phyloP scores from a whole-genome alignment of 1,140 invertebrate species.

The Danaus plexippus region DNA sequence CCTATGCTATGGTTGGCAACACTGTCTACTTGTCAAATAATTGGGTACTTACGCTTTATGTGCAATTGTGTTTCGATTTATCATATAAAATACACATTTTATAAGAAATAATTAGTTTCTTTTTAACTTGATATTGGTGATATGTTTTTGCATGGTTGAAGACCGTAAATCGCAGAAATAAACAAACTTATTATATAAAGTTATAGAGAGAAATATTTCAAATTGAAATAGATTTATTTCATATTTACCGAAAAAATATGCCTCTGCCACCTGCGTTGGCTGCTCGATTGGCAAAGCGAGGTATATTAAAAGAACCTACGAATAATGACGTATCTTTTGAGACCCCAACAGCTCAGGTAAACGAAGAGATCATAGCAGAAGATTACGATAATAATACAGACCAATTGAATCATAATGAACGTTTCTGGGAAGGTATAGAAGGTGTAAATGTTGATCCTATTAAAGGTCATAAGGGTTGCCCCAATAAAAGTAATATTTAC shows the following conservation, averaged over 20 bases:
- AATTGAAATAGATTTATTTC: no score
- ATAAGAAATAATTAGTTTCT: no score
- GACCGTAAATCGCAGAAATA: no score
- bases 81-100: no score
- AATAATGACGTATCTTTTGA: constrained; percentile 42
- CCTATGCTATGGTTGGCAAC: no score
- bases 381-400: constrained; percentile 80
- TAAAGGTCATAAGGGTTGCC: constrained; percentile 85
- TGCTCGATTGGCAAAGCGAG: constrained; percentile 88
- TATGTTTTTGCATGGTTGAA: no score
- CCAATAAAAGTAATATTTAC: constrained; percentile 96
- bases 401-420: constrained; percentile 45
- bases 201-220: no score
- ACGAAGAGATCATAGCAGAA: constrained; percentile 91
- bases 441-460: constrained; percentile 74
- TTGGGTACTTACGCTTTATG: no score
- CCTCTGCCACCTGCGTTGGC: constrained; percentile 89
- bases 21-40: no score
- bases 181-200: no score
- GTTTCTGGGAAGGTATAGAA: constrained; percentile 69
- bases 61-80: no score
- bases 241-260: constrained; percentile 72
- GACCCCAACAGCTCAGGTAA: constrained; percentile 68
- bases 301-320: constrained; percentile 74
- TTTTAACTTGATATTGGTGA: no score